Conservation (phyloP, 2,888 invertebrate genomes). For the Auanema sp. region DNA sequence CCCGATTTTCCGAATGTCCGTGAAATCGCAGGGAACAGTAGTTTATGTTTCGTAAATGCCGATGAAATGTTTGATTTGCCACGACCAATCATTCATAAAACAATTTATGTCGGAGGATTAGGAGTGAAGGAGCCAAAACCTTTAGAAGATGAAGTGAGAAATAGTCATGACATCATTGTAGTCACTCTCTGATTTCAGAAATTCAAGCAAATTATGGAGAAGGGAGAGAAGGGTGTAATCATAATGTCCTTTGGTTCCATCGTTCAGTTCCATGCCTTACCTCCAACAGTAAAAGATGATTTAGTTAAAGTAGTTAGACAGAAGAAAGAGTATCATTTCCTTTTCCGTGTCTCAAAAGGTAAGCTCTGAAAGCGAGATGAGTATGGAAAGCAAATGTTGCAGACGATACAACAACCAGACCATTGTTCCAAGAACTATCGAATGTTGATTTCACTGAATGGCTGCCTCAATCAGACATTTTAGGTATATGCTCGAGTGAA, state of each 20-base stretch:
- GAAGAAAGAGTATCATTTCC: constrained; percentile 50
- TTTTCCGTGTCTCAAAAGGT: constrained; percentile 49
- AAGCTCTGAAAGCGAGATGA: background rate
- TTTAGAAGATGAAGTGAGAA: constrained; percentile 25
- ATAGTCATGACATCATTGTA: constrained; percentile 1
- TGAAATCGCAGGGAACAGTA: constrained; percentile 45
- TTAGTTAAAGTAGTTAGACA: constrained; percentile 22
- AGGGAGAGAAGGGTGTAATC: constrained; percentile 45
- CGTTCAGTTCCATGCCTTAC: constrained; percentile 23
- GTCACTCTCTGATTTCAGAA: constrained; percentile 20
- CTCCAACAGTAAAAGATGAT: constrained; percentile 17
- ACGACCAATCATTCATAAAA: constrained; percentile 39
- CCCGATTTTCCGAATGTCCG: constrained; percentile 51
- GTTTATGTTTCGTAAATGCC: constrained; percentile 40
- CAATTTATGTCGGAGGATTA: constrained; percentile 37
- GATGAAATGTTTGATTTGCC: constrained; percentile 44
- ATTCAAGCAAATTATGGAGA: constrained; percentile 36
- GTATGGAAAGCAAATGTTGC: background rate
- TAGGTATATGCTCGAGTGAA: constrained; percentile 25
- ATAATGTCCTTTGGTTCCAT: constrained; percentile 49
- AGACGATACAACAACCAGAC: constrained; percentile 38
- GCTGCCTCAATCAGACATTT: constrained; percentile 58
- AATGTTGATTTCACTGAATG: constrained; percentile 55
- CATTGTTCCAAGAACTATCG: constrained; percentile 28
- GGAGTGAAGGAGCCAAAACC: constrained; percentile 34